Base-by-base conservation (phyloP, 2,888 invertebrate genomes). In the Elysia crispata region DNA sequence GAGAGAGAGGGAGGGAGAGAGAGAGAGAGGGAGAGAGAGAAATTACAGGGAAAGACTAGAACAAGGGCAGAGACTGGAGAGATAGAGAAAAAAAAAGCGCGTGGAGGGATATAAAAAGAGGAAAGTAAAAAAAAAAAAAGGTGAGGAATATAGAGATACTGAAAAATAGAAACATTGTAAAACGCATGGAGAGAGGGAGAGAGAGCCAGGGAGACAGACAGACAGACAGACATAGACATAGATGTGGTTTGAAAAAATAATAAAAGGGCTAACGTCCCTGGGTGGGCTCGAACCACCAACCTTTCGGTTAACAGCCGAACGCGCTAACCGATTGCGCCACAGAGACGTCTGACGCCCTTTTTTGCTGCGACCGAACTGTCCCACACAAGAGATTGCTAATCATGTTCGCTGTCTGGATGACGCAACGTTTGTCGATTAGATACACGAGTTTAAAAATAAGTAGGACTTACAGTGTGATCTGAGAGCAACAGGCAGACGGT, bases 251-350 rank as follows among this genome's bases (percentile, higher is more conserved):
- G 5, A 41, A 11, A 41, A 41, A 41, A 11, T 3, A 41, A 41
- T 6, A 41, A 41, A 60, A 60, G 3, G 6, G 15, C 15, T 5
- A 60, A 15, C 83, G 83, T 83, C 83, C 83, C 83, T 81, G 83
- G 83, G 83, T 83, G 83, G 83, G 83, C 83, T 83, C 79, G 83
- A 83, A 83, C 83, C 83, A 83, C 83, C 83, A 83, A 83, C 83
- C 83, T 83, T 83, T 83, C 83, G 83, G 81, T 83, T 83, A 83
- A 83, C 83, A 83, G 83, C 83, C 81, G 83, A 83, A 83, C 83
- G 83, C 83, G 83, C 83, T 83, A 83, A 83, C 83, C 82, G 75
- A 81, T 83, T 83, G 83, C 83, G 83, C 83, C 83, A 83, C 83
- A 81, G 83, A 83, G 83, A 83, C 82, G 41, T 41, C n/a, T n/a